Conservation (phyloP, 2,113 vertebrate species). For the Nothoprocta perdicaria region DNA sequence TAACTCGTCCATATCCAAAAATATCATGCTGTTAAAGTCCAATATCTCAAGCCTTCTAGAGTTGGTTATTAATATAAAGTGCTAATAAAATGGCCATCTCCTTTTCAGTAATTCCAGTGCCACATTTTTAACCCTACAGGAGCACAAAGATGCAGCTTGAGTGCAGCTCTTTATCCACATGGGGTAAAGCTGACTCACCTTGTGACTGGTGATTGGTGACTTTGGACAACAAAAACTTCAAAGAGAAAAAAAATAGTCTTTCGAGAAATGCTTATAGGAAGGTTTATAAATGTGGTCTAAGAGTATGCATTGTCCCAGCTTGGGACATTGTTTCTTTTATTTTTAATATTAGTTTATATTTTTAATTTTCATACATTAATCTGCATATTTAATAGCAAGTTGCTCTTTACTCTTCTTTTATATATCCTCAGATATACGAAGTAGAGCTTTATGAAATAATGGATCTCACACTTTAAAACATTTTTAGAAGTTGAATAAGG, state of each 20-base stretch:
- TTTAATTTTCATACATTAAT: neutral
- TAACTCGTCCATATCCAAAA: slow-evolving; percentile 3
- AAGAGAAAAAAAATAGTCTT: neutral
- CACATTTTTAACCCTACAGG: neutral
- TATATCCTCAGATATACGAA: neutral
- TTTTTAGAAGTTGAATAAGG: neutral
- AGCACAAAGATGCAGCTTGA: neutral
- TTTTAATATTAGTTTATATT: neutral
- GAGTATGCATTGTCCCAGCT: neutral
- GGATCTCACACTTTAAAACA: neutral
- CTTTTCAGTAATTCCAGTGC: neutral
- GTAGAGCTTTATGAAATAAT: neutral
- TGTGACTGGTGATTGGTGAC: neutral
- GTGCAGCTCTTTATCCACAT: neutral
- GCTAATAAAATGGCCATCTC: neutral
- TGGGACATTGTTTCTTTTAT: neutral
- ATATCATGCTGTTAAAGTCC: neutral
- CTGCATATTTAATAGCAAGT: neutral
- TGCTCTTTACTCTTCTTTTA: neutral
- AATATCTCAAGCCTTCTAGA: neutral
- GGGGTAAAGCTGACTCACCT: neutral
- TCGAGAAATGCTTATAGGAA: neutral
- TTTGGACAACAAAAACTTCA: neutral
- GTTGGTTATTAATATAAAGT: neutral
- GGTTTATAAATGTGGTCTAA: neutral